Conservation (phyloP, 2,113 vertebrate genomes). For the Pseudopodoces humilis region DNA sequence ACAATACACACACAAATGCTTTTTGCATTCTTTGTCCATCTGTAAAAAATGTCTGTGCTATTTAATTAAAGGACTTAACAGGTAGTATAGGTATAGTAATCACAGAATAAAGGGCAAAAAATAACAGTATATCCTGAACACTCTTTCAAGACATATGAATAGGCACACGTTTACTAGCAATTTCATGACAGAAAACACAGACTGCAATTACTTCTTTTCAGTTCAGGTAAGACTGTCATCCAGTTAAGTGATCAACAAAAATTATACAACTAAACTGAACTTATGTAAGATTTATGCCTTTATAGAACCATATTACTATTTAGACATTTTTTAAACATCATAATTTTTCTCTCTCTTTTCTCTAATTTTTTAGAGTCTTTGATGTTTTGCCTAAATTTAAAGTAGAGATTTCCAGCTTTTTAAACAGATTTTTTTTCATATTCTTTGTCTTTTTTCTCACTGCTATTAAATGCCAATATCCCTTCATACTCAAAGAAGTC, state of each 20-base stretch:
- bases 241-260: constrained; percentile 5
- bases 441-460: neutral
- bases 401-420: neutral
- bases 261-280: neutral
- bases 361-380: neutral
- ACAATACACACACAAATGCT: neutral
- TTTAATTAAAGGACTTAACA: constrained; percentile 37
- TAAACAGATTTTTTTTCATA: neutral
- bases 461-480: neutral
- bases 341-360: neutral
- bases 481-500: neutral
- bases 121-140: neutral
- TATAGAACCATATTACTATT: neutral
- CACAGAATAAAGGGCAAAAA: neutral
- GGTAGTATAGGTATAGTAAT: constrained; percentile 21
- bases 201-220: neutral
- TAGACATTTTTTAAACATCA: neutral
- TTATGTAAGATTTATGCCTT: neutral
- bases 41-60: neutral
- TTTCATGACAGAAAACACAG: neutral
- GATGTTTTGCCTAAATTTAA: neutral
- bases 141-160: constrained; percentile 39
- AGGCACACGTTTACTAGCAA: constrained; percentile 29
- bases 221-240: neutral
- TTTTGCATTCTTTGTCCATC: neutral